phyloP scores from a whole-genome alignment of 2,113 vertebrate species.

The Piprites chloris region DNA sequence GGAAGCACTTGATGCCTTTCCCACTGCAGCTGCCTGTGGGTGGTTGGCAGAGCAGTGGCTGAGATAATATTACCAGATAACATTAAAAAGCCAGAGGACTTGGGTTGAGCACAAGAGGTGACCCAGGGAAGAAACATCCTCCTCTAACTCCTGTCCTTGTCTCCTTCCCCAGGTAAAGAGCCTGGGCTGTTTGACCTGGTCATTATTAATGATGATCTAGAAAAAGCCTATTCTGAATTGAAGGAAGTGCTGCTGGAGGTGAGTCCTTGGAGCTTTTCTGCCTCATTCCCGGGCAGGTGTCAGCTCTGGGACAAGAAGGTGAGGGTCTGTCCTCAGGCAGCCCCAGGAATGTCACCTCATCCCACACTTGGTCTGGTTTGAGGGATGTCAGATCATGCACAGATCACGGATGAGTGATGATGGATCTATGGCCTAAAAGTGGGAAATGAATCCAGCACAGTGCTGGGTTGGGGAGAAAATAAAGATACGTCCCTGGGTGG shows the following conservation, averaged over 20 bases:
- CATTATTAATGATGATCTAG: conserved; percentile 88
- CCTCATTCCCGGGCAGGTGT: accelerated
- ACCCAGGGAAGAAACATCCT: not conserved
- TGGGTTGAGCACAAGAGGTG: accelerated
- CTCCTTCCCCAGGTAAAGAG: conserved; percentile 80
- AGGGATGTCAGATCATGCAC: not conserved
- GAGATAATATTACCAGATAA: not conserved
- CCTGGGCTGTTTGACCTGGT: conserved; percentile 84
- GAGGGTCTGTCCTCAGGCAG: not conserved
- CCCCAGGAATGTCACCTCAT: not conserved
- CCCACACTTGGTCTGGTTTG: not conserved
- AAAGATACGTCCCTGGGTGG: accelerated
- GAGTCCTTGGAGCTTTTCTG: not conserved
- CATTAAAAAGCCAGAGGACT: not conserved
- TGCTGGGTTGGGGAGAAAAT: not conserved
- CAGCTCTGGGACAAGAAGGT: not conserved
- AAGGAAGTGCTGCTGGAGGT: conserved; percentile 83
- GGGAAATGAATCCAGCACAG: accelerated
- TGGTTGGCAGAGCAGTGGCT: not conserved
- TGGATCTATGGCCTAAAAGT: not conserved
- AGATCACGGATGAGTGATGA: accelerated
- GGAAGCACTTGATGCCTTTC: not conserved
- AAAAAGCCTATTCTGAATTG: conserved; percentile 80
- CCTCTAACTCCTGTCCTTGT: not conserved
- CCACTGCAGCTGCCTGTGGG: not conserved